A percentile compares a stretch with the other conserved stretches of the same genome.
Evolutionary conservation across 2,113 vertebrate species (phyloP).

Genomic region (Nesospiza acunhae): DNA sequence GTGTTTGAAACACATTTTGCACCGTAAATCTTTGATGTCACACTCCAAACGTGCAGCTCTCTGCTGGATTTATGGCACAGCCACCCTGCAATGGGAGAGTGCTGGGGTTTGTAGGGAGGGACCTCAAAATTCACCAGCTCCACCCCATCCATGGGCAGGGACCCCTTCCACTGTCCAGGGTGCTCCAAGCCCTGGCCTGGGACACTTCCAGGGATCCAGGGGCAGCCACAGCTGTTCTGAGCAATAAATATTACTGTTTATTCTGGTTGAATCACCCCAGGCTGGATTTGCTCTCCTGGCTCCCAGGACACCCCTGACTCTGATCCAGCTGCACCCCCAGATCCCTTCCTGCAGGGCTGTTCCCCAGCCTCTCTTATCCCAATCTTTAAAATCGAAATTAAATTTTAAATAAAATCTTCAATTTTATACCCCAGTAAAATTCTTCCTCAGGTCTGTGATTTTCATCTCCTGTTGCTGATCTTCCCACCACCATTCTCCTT

Average conservation of each 20-base stretch:
- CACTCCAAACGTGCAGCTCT: not conserved
- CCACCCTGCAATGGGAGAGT: not conserved
- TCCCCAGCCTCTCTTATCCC: not conserved
- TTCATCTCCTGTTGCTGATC: not conserved
- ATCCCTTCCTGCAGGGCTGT: not conserved
- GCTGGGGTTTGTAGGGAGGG: not conserved
- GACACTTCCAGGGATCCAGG: not conserved
- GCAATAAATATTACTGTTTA: rapidly evolving
- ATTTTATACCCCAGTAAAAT: not conserved
- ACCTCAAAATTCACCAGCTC: not conserved
- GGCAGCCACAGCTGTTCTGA: not conserved
- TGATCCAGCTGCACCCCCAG: not conserved
- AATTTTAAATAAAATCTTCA: not conserved
- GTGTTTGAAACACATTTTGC: not conserved
- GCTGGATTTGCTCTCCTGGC: not conserved
- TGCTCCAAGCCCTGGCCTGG: not conserved
- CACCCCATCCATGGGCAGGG: not conserved
- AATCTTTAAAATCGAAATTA: not conserved
- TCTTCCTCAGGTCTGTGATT: not conserved
- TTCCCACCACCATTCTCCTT: not conserved
- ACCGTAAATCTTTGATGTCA: not conserved
- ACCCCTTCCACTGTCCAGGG: rapidly evolving
- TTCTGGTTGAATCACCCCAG: not conserved
- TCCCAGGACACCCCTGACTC: not conserved
- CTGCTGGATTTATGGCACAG: not conserved